Conservation (phyloP, 2,888 invertebrate genomes). For the Lithosia quadra region DNA sequence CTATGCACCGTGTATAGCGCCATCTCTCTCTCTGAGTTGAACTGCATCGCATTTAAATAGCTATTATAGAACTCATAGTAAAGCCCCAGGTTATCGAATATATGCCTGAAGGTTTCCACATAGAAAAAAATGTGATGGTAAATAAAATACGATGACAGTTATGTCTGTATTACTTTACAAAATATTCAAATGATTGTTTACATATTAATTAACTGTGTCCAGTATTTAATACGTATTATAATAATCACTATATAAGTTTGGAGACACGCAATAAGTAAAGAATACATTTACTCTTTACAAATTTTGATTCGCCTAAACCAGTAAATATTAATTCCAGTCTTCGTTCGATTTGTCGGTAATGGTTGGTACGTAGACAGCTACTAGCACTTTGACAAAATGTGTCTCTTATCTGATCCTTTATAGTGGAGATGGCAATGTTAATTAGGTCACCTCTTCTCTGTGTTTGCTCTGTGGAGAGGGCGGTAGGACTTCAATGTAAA, state of each 20-base stretch:
- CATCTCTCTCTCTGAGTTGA: too few species aligned
- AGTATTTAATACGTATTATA: not conserved
- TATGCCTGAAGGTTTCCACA: not conserved
- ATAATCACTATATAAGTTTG: not conserved
- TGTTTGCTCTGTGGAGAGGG: too few species aligned
- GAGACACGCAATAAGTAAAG: not conserved
- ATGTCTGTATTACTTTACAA: too few species aligned
- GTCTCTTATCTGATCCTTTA: not conserved
- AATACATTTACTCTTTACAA: not conserved
- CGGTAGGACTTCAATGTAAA: too few species aligned
- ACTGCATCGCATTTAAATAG: too few species aligned
- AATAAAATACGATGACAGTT: not conserved
- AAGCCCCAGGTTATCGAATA: too few species aligned
- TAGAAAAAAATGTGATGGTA: not conserved
- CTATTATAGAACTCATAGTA: too few species aligned
- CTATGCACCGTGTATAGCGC: too few species aligned
- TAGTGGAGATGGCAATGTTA: too few species aligned
- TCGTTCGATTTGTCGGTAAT: not conserved
- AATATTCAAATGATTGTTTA: not conserved
- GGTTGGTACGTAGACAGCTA: not conserved
- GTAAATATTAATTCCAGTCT: not conserved
- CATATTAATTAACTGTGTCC: slow-evolving; percentile 3
- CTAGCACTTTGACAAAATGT: not conserved
- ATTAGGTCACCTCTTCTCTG: too few species aligned
- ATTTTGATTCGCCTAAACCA: not conserved